Evolutionary conservation across 2,797 vertebrate species (phyloP), one percentile per base, ranked within the genome.

Genomic region (Notamacropus eugenii): DNA sequence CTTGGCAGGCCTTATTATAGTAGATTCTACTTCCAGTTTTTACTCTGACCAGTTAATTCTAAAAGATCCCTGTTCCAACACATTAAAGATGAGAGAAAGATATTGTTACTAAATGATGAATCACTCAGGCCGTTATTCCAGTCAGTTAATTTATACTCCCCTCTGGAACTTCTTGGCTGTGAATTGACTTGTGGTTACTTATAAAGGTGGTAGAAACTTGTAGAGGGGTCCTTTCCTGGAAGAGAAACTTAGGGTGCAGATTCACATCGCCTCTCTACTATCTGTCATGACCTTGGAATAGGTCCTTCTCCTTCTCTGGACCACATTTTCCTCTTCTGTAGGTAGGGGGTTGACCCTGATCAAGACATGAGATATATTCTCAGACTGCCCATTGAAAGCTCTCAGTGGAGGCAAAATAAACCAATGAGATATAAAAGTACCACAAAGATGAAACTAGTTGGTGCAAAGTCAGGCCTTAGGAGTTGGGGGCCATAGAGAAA

Each of bases 101-200:
- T 22, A 46, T 92, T 92, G 27, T 10, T 95, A 40, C 94, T 9
- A 54, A 67, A 13, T 93, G 54, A 95, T 91, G 92, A 91, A 92
- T n/a, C 31, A 82, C 9, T 14, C 16, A 54, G 1, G 19, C 3
- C 8, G 40, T 91, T 94, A 55, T 62, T 95, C 27, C 24, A 74
- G 0, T 52, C 1, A 5, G 34, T 57, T 92, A 29, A 92, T 90
- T 94, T 67, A 28, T 31, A 74, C 54, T 92, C 24, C 55, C 27
- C 22, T 55, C 22, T 40, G 34, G 4, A 6, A 55, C 9, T 2
- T 93, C 87, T 56, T 92, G 54, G 54, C 46, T 1, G 19, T 46
- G 31, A 11, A 29, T 27, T 87, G 8, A 82, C 19, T 31, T 95
- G 0, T 3, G n/a, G 6, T 91, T 93, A 29, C 5, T 19, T 5